Base-by-base conservation (phyloP, 2,797 vertebrate genomes). In the Dicrostonyx torquatus region DNA sequence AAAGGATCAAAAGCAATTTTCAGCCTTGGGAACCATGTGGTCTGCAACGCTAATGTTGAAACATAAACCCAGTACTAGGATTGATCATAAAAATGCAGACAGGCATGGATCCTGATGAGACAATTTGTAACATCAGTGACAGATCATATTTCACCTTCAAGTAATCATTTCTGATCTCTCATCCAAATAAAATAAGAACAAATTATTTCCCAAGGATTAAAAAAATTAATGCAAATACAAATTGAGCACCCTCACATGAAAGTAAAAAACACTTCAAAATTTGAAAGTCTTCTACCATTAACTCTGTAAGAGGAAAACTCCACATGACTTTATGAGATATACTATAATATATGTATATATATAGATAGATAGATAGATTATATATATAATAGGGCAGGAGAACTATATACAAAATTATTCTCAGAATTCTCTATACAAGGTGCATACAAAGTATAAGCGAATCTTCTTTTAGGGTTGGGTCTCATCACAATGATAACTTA, bases 121-220 rank as follows among this genome's bases (percentile, higher is more conserved):
- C 11, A 29, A 43, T 53, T 45, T 76, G 48, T n/a, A 76, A 72
- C 58, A 88, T 79, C 55, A 91, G 50, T 76, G n/a, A 8, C 11
- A 90, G 55, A 10, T 15, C 8, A 58, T 2, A 82, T 86, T 82
- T 85, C 18, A 62, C 66, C 22, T 77, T 60, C 1, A 83, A 15
- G 31, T 76, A n/a, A 58, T 26, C 75, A 79, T 55, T 88, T 82
- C 48, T 95, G n/a, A 88, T 8, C 60, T 1, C 45, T 70, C 9
- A 87, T 64, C 13, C 64, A 89, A 86, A 89, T 7, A 37, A 31
- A 77, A 94, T 68, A 87, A 60, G 11, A 78, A 90, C 86, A 43
- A 4, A 24, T 12, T 87, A 22, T n/a, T 95, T 96, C 50, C 50
- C 18, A 72, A 93, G 15, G 4, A 11, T 62, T 8, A 86, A 70